phyloP scores from a whole-genome alignment of 2,888 invertebrate species.

The Chrysolina oricalcia region DNA sequence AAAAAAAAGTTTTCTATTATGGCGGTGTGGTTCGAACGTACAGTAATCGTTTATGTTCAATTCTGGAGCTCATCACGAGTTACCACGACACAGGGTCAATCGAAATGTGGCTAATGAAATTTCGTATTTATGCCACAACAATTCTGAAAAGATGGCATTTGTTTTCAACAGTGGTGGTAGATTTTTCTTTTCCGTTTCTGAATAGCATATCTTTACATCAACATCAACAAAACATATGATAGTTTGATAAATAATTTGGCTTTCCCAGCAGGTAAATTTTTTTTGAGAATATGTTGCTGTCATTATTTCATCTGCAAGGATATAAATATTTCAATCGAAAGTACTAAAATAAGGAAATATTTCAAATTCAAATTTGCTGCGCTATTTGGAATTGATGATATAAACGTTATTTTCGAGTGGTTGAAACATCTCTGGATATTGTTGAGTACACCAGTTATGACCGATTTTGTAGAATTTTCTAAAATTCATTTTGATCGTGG shows the following conservation, averaged over 20 bases:
- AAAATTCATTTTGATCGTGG: not conserved
- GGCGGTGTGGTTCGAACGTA: too few relatives aligned
- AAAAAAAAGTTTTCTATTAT: too few relatives aligned
- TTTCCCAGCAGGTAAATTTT: not conserved
- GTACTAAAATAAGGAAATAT: not conserved
- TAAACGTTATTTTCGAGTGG: slow-evolving; percentile 8
- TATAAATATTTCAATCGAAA: slow-evolving; percentile 8
- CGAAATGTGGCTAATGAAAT: too few relatives aligned
- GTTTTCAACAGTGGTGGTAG: too few relatives aligned
- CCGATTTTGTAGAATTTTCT: not conserved
- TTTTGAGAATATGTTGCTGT: slow-evolving; percentile 22
- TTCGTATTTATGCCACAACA: too few relatives aligned
- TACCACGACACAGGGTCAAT: not conserved
- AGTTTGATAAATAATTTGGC: not conserved
- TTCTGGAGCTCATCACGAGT: too few relatives aligned
- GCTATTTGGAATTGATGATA: slow-evolving; percentile 14
- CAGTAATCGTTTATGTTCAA: too few relatives aligned
- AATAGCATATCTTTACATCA: too few relatives aligned
- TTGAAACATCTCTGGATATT: not conserved
- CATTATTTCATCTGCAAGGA: slow-evolving; percentile 23
- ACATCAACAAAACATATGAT: too few relatives aligned
- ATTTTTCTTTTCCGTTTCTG: too few relatives aligned
- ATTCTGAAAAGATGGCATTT: too few relatives aligned
- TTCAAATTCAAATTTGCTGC: slow-evolving; percentile 1
- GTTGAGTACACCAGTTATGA: not conserved